Base-by-base conservation (phyloP, 2,797 vertebrate species). In the Anisognathus igniventris region DNA sequence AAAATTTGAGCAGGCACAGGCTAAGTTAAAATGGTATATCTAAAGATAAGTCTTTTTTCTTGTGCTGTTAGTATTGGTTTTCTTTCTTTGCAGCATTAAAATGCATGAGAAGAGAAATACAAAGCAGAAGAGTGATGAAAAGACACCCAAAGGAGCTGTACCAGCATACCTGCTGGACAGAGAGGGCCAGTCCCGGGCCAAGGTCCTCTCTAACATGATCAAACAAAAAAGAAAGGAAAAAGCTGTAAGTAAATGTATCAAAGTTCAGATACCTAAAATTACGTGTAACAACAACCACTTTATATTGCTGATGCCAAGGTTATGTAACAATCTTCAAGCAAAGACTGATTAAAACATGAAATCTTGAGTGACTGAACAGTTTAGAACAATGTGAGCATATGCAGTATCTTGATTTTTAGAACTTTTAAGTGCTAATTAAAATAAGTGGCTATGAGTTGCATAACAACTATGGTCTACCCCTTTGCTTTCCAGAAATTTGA, bases 171-270 rank as follows among this genome's bases (percentile, higher is more conserved):
- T 99, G 86, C 95, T 99, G 94, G 99, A 99, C 98, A 98, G 99
- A 98, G 99, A 99, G 81, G 99, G 99, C 30, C 99, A 99, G 86
- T 98, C 98, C 12, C 97, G 98, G 5, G 99, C 99, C 74, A 99
- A 99, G 96, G 99, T 99, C 68, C 98, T 99, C n/a, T 99, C 99
- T 86, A 99, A 99, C 97, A 99, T 99, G 99, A 99, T 99, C 97
- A 99, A 99, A 96, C 99, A 99, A 97, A 99, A 99, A 97, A 98
- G 99, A 94, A 99, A 99, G 97, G 99, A 99, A 94, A 99, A 99
- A 96, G 99, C 99, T 58, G 99, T 99, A 97, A 99, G 99, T 98
- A 87, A 48, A 65, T 53, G 2, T 51, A 39, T 33, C 53, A 23
- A 65, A 53, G 37, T 58, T 76, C 35, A 61, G 9, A 40, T 76